Base-by-base conservation (phyloP, 2,888 invertebrate genomes). In the Drosophila kambysellisi region DNA sequence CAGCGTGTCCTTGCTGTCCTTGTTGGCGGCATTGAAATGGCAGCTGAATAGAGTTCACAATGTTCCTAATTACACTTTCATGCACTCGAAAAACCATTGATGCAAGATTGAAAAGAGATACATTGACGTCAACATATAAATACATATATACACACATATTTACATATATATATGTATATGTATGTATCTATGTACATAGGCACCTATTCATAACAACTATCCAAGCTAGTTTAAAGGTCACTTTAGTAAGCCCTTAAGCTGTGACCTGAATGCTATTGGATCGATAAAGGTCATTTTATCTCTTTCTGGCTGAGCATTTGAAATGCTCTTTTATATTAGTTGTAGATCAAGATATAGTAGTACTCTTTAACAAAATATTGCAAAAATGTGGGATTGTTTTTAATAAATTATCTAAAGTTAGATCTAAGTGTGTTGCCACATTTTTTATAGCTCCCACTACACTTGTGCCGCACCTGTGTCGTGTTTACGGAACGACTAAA, bases 61-160 rank as follows among this genome's bases (percentile, higher is more conserved):
- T 60, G 52, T 48, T 67, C 35, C 69, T 75, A 79, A 79, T 76
- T 74, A 74, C 75, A 62, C 78, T 78, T 72, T 75, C 35, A 71
- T 79, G 75, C 51, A 72, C 57, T 68, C 58, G 29, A 39, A 46
- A 70, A 62, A 11, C 43, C 66, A 71, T 65, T 74, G 62, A 62
- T 37, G 11, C 48, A 25, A 65, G 33, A 52, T 50, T 58, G 35
- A 32, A 41, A 65, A 46, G 32, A 32, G 35, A 43, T 25, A 65
- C 43, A 58, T 69, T 64, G 73, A 43, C 58, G 62, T 46, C 68
- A 37, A 37, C 48, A n/a, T 56, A 39, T 7, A 29, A 15, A 29
- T 39, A 29, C 11, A 39, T 29, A 46, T 15, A 52, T 4, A 6
- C 4, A 46, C 8, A 46, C 6, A 7, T 46, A 0, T 20, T 7